A percentile compares a stretch with the other conserved stretches of the same genome.
Evolutionary conservation across 2,888 invertebrate genomes (phyloP).

Genomic region (Papilio gigon): DNA sequence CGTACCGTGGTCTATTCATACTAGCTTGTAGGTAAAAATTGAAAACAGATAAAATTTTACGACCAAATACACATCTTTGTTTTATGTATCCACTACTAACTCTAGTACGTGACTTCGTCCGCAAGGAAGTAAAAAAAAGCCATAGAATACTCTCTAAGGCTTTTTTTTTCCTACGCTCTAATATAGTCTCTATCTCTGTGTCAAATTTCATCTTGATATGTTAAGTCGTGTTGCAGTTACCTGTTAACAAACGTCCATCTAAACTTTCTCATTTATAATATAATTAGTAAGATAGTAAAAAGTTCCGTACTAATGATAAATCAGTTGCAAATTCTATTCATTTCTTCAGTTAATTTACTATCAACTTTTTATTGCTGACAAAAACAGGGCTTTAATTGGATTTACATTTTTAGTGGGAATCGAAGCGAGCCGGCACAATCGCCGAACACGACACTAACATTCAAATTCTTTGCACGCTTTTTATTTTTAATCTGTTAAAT

Average conservation of each 20-base stretch:
- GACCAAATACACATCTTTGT: too few relatives aligned
- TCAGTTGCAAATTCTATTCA: neutral
- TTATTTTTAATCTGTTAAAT: neutral
- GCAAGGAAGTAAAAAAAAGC: too few relatives aligned
- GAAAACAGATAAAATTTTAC: neutral
- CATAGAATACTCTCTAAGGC: too few relatives aligned
- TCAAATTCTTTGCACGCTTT: neutral
- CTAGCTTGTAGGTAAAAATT: neutral
- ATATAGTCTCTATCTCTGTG: too few relatives aligned
- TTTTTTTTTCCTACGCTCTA: too few relatives aligned
- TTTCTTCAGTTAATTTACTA: neutral
- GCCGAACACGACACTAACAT: neutral
- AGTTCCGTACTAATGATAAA: neutral
- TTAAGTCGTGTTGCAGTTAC: too few relatives aligned
- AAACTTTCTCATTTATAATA: too few relatives aligned
- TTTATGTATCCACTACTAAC: too few relatives aligned
- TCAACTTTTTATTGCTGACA: neutral
- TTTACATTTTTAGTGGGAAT: neutral
- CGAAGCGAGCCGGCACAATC: slow-evolving; percentile 1
- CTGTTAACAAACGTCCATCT: too few relatives aligned
- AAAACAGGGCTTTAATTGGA: neutral
- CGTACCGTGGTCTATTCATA: neutral
- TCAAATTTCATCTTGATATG: too few relatives aligned
- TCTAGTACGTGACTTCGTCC: too few relatives aligned
- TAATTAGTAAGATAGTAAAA: too few relatives aligned